Evolutionary conservation across 2,888 invertebrate genomes (phyloP).

Genomic region (Lasioglossum pauxillum): DNA sequence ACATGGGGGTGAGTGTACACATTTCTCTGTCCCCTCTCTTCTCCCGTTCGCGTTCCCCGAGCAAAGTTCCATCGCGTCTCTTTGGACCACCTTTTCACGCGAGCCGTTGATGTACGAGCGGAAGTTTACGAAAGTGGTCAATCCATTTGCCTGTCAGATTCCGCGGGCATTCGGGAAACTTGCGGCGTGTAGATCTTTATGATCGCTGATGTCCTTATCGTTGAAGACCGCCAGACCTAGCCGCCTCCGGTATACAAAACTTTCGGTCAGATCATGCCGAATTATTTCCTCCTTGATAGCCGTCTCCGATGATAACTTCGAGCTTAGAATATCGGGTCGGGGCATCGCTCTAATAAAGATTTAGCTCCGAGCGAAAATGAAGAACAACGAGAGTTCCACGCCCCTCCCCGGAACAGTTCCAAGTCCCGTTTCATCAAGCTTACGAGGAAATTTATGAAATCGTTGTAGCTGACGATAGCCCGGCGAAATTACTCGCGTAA

Average conservation of each 20-base stretch:
- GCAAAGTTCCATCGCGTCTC: constrained; percentile 23
- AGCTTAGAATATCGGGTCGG: neutral
- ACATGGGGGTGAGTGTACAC: constrained; percentile 91
- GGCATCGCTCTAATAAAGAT: constrained; percentile 6
- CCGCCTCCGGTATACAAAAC: neutral
- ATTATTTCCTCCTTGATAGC: neutral
- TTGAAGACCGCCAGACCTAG: neutral
- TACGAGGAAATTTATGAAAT: constrained; percentile 27
- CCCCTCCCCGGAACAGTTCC: neutral
- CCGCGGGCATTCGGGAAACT: constrained; percentile 4
- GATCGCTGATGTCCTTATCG: constrained; percentile 17
- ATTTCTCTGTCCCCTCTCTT: constrained; percentile 13
- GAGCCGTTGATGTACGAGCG: constrained; percentile 27
- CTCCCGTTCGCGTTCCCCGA: neutral
- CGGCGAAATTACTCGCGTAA: constrained; percentile 26
- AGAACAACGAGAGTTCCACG: neutral
- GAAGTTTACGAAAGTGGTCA: constrained; percentile 35
- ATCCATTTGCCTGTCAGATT: constrained; percentile 38
- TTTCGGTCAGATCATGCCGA: neutral
- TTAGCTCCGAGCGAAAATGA: neutral
- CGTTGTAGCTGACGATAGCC: constrained; percentile 6
- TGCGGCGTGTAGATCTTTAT: constrained; percentile 15
- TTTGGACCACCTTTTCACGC: constrained; percentile 16
- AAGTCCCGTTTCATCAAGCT: constrained; percentile 11
- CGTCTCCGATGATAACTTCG: neutral